Evolutionary conservation across 1,140 invertebrate species (phyloP), one percentile per base, ranked within the genome.

Genomic region (Tetramorium parvispinum): DNA sequence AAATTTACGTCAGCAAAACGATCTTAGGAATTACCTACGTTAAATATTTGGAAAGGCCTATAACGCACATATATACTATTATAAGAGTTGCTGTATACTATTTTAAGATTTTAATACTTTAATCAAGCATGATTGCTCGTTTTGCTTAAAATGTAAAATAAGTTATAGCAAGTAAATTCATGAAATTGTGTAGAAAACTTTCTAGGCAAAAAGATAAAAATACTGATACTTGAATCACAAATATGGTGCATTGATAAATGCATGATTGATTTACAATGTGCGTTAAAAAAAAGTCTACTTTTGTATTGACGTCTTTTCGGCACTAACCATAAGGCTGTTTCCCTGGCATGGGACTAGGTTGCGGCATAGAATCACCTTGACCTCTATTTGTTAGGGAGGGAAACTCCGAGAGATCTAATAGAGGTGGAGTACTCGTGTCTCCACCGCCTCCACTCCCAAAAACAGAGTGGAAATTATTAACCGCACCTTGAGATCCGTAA

Each of bases 351-450:
- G 97, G 96, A 95, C 96, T 97, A 91, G 97, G 96, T 94, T 96
- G 97, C 94, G 97, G 97, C 96, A 97, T 97, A 93, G 96, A 97
- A 96, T 97, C 97, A 95, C 97, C 96, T 92, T 97, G 96, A 95
- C 97, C 96, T 94, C 97, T 96, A 94, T 97, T 97, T 90, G 98
- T 98, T 93, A 98, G 96, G 86, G 98, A 98, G 87, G 98, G 98
- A 95, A 98, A 98, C 95, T 98, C 98, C 90, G 97, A 98, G 77
- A 98, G 96, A 95, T 98, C 98, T 90, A 98, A 96, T 79, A 98
- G 96, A 83, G 98, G 97, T 65, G 98, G 98, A 92, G 97, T 98
- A 93, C 96, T 97, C 92, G 97, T 97, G 92, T 97, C 97, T 75
- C 96, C 97, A 85, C 95, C 95, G 37, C 95, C 96, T 85, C 94